Evolutionary conservation across 1,140 invertebrate genomes (phyloP).

Genomic region (Rhopalosiphum maidis): DNA sequence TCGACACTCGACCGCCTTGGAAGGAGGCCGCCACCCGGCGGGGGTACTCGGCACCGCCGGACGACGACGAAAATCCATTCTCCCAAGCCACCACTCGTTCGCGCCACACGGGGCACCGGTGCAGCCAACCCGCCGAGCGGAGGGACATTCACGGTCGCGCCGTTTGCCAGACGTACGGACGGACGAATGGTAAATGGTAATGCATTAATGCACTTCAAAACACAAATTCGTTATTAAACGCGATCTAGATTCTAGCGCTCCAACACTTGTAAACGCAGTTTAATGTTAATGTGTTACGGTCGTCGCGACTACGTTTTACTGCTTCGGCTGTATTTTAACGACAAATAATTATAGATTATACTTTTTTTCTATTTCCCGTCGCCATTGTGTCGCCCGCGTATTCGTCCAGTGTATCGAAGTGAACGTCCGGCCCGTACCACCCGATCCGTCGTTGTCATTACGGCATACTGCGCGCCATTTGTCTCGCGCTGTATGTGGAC

Average conservation of each 20-base stretch:
- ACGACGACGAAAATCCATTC: constrained; percentile 43
- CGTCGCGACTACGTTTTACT: not conserved
- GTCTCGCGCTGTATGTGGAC: not conserved
- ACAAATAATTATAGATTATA: not conserved
- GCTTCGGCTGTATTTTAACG: not conserved
- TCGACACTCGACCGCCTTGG: not conserved
- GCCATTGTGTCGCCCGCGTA: not conserved
- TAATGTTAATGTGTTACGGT: constrained; percentile 15
- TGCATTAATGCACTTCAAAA: constrained; percentile 40
- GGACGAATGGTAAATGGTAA: not conserved
- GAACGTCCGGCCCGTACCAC: not conserved
- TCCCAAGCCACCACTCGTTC: not conserved
- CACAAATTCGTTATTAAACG: constrained; percentile 56
- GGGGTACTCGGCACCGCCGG: not conserved
- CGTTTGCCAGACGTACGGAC: not conserved
- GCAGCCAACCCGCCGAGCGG: not conserved
- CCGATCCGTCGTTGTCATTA: not conserved
- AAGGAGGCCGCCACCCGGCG: not conserved
- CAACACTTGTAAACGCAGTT: constrained; percentile 16
- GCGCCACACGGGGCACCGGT: not conserved
- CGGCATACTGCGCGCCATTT: constrained; percentile 14
- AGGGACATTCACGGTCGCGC: constrained; percentile 35
- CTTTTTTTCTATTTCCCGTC: not conserved
- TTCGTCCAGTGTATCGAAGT: not conserved
- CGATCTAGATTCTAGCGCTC: constrained; percentile 41